Base-by-base conservation (phyloP, 2,113 vertebrate species). In the Hydrolagus affinis region DNA sequence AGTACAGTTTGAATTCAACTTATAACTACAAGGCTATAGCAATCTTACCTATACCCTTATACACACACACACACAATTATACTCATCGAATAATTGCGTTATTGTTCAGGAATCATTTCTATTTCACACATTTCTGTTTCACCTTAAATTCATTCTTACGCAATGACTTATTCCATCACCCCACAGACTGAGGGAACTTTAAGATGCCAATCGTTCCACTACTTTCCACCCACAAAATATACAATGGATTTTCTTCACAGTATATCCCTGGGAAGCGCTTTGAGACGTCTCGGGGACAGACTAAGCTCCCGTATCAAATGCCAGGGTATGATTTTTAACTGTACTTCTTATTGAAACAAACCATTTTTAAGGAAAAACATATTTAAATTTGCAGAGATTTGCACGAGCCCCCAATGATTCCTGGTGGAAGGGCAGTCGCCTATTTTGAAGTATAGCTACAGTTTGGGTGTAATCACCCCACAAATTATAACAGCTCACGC, bases 321-420 rank as follows among this genome's bases (percentile, higher is more conserved):
- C 44, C 44, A 44, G 44, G 44, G 6, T 44, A 44, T 44, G 44
- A 44, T 44, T 44, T 3, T 95, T 94, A 95, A 95, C 94, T 94
- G 93, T 91, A 90, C 92, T 90, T 93, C 91, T 92, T 94, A 92
- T 93, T 93, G 92, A 95, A 95, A 92, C 88, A 93, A 96, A 95
- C 94, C 95, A 95, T 95, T 93, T 95, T 93, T 94, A 95, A 91
- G 90, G 93, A 93, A 93, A 94, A 91, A 93, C 89, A 89, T 91
- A 90, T 89, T 92, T 91, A 92, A 90, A 94, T 90, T 91, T 92
- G 90, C 91, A 92, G 87, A 86, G 91, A 88, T 90, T 88, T 88
- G 90, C 87, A 88, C 88, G 88, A 86, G 87, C 85, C 85, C 89
- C 88, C 73, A 14, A 85, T 57, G 56, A 30, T 12, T 19, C 57